Evolutionary conservation across 1,140 invertebrate genomes (phyloP).

Genomic region (Saccostrea echinata): DNA sequence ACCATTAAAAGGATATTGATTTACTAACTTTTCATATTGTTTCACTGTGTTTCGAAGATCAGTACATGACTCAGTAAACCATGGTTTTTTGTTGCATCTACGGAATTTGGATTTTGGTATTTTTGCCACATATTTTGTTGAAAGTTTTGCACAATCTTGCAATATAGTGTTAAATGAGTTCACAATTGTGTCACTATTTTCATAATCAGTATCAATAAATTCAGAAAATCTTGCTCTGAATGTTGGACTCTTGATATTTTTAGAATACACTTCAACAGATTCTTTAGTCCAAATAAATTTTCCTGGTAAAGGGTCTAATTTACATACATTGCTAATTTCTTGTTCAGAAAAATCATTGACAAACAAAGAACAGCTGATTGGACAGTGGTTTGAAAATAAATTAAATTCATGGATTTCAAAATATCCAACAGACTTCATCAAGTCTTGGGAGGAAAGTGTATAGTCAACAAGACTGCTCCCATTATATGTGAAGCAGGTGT

Average conservation of each 20-base stretch:
- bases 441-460: neutral
- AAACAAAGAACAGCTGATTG: slow-evolving; percentile 24
- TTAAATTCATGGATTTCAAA: slow-evolving; percentile 9
- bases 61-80: slow-evolving; percentile 38
- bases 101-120: neutral
- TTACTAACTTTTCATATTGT: neutral
- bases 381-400: slow-evolving; percentile 33
- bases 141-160: slow-evolving; percentile 37
- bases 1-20: neutral
- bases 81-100: slow-evolving; percentile 6
- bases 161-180: slow-evolving; percentile 22
- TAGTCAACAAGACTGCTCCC: slow-evolving; percentile 40
- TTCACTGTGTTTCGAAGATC: slow-evolving; percentile 16
- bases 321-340: neutral
- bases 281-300: slow-evolving; percentile 41
- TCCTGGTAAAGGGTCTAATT: neutral
- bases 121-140: neutral
- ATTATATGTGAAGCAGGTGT: slow-evolving; percentile 38
- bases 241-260: neutral
- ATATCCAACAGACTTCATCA: slow-evolving; percentile 22
- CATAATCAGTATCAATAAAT: slow-evolving; percentile 12
- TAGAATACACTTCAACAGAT: neutral
- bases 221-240: slow-evolving; percentile 20
- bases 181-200: slow-evolving; percentile 11
- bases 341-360: neutral